Percentiles rank a stretch among this genome's conserved stretches.
These are phyloP conservation scores for Phaethornis superciliosus DNA, from an alignment of 2,113 vertebrate genomes.

Conservation along the genomic window DNA sequence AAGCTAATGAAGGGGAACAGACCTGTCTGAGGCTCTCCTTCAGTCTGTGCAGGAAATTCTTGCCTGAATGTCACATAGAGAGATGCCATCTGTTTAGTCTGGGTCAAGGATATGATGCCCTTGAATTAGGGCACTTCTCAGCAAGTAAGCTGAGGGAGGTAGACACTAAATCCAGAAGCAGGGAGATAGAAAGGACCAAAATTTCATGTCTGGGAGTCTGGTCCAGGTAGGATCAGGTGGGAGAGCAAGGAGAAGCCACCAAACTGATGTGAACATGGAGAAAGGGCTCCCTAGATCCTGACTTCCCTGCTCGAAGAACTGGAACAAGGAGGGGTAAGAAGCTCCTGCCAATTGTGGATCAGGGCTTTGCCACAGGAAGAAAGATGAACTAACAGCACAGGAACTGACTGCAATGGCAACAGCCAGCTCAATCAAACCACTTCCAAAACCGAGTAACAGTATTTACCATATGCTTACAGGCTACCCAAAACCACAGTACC, in stretches of 20 bases:
- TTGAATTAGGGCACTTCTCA: background rate
- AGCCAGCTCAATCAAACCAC: background rate
- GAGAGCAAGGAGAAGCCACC: background rate
- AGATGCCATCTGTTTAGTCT: constrained; percentile 52
- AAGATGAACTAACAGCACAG: constrained; percentile 5
- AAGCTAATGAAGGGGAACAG: constrained; percentile 56
- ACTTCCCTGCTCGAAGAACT: background rate
- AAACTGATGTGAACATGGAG: background rate
- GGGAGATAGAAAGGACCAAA: background rate
- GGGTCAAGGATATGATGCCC: constrained; percentile 20
- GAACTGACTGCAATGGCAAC: background rate
- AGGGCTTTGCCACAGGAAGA: background rate
- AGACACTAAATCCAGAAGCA: background rate
- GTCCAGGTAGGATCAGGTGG: background rate
- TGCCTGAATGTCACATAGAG: background rate
- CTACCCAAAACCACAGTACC: background rate
- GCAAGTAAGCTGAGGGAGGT: background rate
- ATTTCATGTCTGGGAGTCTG: background rate
- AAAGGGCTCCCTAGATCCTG: background rate
- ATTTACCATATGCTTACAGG: background rate
- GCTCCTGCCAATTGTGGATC: background rate
- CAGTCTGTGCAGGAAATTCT: background rate
- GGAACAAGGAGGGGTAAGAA: background rate
- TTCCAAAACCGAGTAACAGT: background rate
- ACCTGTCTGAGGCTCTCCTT: constrained; percentile 46